Conservation (phyloP, 2,113 vertebrate genomes). For the Ctenodactylus gundi region DNA sequence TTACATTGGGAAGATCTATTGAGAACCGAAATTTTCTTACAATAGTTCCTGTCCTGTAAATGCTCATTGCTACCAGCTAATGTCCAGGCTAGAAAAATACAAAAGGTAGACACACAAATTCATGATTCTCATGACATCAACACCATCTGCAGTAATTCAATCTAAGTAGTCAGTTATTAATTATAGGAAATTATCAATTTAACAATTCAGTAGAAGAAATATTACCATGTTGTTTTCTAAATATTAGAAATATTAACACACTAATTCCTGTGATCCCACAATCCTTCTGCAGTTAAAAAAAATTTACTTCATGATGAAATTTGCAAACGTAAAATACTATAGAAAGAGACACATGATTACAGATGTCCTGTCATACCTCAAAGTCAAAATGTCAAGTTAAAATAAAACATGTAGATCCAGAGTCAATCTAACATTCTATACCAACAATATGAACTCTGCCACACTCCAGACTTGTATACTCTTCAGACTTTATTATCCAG, state of each 20-base stretch:
- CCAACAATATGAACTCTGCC: neutral
- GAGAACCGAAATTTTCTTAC: conserved; percentile 22
- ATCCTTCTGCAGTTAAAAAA: conserved; percentile 33
- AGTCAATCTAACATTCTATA: conserved; percentile 25
- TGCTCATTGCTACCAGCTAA: neutral
- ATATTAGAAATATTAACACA: neutral
- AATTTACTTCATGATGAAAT: neutral
- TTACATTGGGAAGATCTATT: conserved; percentile 5
- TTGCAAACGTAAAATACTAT: conserved; percentile 33
- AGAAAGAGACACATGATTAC: conserved; percentile 19
- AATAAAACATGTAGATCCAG: neutral
- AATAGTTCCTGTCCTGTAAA: neutral
- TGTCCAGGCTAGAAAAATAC: conserved; percentile 22
- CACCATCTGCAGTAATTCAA: neutral
- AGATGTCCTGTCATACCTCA: conserved; percentile 1
- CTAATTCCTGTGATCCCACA: neutral
- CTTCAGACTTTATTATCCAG: conserved; percentile 19
- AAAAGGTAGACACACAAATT: conserved; percentile 25
- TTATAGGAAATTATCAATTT: neutral
- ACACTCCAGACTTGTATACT: conserved; percentile 4
- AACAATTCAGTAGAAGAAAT: conserved; percentile 3
- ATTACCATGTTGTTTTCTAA: neutral
- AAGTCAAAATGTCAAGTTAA: conserved; percentile 26
- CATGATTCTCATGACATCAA: neutral
- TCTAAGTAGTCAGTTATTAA: neutral